Base-by-base conservation (phyloP, 2,113 vertebrate genomes). In the Vidua chalybeata region DNA sequence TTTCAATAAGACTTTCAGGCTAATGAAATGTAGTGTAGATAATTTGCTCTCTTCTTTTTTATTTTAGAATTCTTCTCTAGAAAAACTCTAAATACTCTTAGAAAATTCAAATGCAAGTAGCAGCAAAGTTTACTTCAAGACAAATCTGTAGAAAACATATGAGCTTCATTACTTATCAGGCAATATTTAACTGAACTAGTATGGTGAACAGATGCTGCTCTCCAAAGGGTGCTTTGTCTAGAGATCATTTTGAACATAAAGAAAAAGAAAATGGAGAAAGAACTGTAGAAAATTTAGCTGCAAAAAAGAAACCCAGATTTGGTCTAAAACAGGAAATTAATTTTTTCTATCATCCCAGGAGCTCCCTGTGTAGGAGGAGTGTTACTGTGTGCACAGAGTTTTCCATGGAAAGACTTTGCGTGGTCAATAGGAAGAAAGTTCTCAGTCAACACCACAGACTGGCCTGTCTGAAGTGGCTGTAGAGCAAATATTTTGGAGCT, bases 141-240 rank as follows among this genome's bases (percentile, higher is more conserved):
- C 48, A 89, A 79, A 54, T 59, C 69, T 85, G 66, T 75, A 45
- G 71, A 75, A 84, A 96, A 58, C 81, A 66, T 71, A 76, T 28
- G 56, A 96, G 64, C 45, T 79, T 85, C 66, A 58, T 78, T 86
- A 94, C 69, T 91, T 93, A 79, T 69, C 80, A 84, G 87, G 48
- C 73, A 90, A 35, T 95, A 83, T 87, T 95, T 95, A 92, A 89
- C 89, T 46, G 51, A 95, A 83, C 69, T 69, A 87, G 13, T 23
- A 45, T 52, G 76, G 46, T 66, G 82, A 96, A 89, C 91, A 94
- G 87, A 92, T 95, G 93, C 87, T 82, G 72, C 55, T 92, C 91
- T 86, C 84, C 51, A 83, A 93, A 90, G 89, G 73, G 54, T 75
- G 75, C 71, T 88, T 87, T 87, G 48, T 79, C 62, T 84, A 39